Conservation (phyloP, 2,797 vertebrate genomes). For the Acrocephalus scirpaceus region DNA sequence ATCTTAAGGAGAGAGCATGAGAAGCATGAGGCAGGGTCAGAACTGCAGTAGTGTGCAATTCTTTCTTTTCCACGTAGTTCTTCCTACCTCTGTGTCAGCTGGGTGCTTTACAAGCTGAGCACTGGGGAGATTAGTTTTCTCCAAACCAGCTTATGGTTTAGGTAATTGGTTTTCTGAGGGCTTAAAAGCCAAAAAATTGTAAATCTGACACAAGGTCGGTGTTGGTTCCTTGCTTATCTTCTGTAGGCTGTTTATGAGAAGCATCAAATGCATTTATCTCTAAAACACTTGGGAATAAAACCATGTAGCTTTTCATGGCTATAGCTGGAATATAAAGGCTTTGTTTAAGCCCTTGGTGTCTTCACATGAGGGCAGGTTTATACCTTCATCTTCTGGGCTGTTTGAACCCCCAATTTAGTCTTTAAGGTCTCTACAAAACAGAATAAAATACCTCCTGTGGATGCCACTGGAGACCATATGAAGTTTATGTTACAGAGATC, state of each 20-base stretch:
- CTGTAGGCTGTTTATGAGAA: constrained; percentile 2
- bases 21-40: neutral
- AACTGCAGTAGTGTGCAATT: neutral
- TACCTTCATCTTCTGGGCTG: neutral
- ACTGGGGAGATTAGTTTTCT: neutral
- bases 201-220: constrained; percentile 22
- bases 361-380: neutral
- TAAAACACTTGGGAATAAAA: constrained; percentile 33
- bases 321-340: neutral
- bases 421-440: constrained; percentile 29
- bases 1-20: neutral
- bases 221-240: constrained; percentile 33
- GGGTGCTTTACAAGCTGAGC: neutral
- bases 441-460: constrained; percentile 6
- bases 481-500: neutral
- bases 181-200: constrained; percentile 46
- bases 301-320: neutral
- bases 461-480: neutral
- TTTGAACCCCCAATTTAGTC: constrained; percentile 14
- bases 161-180: constrained; percentile 42
- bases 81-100: neutral
- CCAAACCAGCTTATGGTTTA: constrained; percentile 13
- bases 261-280: constrained; percentile 35
- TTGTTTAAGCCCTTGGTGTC: constrained; percentile 23
- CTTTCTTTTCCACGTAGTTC: neutral